Evolutionary conservation across 2,113 vertebrate genomes (phyloP), one percentile per base, ranked within the genome.

Genomic region (Apistogramma diplotaenia): DNA sequence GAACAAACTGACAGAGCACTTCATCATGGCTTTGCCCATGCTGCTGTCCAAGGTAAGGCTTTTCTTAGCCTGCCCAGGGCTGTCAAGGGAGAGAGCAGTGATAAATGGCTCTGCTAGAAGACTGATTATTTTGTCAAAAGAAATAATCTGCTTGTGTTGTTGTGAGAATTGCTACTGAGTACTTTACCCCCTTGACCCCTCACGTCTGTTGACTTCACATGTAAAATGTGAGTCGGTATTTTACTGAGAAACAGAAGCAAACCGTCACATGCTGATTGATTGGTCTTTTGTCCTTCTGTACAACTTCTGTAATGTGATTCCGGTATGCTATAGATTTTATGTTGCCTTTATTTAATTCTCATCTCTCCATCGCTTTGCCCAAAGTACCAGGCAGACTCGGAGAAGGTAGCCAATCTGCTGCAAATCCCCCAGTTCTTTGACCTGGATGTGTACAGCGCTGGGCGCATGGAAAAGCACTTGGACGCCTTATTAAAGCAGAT

Each of bases 401-500:
- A 99, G 95, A 99, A 99, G 85, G 98, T 99, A 61, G 98, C 98
- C 87, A 99, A 99, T 92, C 96, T 99, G 89, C 96, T 99, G 85
- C 98, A 99, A 85, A 99, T 99, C 89, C 98, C 98, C 62, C 97
- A 97, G 89, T 99, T 94, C 93, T 99, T 99, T 85, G 98, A 99
- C 93, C 95, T 99, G 92, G 98, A 99, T 85, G 97, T 99, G 89
- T 99, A 99, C 90, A 99, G 98, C 87, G 98, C 98, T 0, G 98
- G 98, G 76, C 96, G 98, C 86, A 99, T 99, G 98, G 98, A 99
- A 92, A 99, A 99, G 97, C 98, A 99, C 94, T 92, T 99, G 86
- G 98, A 99, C 77, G 97, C 96, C 78, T 92, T 99, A 91, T 94
- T 99, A 94, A 99, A 99, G 91, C 98, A 99, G 93, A 99, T 99